A percentile compares a stretch with the other conserved stretches of the same genome.
phyloP scores from a whole-genome alignment of 92 coral and sea anemone species.

The Palythoa caribaeorum region DNA sequence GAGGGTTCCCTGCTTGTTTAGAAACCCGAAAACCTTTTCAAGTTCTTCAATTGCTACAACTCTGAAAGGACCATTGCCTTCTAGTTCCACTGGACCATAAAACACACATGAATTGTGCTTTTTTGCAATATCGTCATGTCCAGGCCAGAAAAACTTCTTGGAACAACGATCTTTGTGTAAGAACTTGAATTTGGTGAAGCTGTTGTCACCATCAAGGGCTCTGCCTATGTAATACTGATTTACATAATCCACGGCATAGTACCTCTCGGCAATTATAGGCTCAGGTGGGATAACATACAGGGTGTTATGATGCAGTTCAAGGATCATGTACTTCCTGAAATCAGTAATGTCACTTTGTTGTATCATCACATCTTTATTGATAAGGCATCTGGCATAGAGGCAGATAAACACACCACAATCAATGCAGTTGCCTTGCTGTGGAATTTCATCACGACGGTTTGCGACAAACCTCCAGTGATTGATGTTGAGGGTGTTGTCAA shows the following conservation, averaged over 20 bases:
- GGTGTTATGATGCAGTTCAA: conserved; percentile 44
- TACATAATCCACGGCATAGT: conserved; percentile 50
- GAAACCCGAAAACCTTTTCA: conserved; percentile 50
- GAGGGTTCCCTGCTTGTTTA: background rate
- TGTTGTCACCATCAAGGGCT: background rate
- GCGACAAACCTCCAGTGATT: conserved; percentile 19
- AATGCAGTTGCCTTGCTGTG: conserved; percentile 43
- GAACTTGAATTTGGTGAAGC: conserved; percentile 41
- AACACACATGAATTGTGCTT: background rate
- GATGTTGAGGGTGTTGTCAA: conserved; percentile 25
- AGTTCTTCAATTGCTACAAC: conserved; percentile 46
- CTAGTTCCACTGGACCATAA: conserved; percentile 53
- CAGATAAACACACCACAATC: conserved; percentile 53
- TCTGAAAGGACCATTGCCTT: conserved; percentile 60
- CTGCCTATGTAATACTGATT: conserved; percentile 43
- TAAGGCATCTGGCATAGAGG: conserved; percentile 43
- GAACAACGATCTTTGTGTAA: background rate
- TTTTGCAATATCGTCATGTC: background rate
- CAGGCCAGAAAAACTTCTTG: background rate
- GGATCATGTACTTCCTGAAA: conserved; percentile 15
- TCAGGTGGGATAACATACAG: conserved; percentile 5
- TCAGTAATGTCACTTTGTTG: conserved; percentile 33
- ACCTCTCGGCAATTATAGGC: background rate
- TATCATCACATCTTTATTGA: conserved; percentile 30
- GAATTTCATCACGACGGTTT: conserved; percentile 15